phyloP scores from a whole-genome alignment of 2,888 invertebrate species.

The Drosophila maculinotata region DNA sequence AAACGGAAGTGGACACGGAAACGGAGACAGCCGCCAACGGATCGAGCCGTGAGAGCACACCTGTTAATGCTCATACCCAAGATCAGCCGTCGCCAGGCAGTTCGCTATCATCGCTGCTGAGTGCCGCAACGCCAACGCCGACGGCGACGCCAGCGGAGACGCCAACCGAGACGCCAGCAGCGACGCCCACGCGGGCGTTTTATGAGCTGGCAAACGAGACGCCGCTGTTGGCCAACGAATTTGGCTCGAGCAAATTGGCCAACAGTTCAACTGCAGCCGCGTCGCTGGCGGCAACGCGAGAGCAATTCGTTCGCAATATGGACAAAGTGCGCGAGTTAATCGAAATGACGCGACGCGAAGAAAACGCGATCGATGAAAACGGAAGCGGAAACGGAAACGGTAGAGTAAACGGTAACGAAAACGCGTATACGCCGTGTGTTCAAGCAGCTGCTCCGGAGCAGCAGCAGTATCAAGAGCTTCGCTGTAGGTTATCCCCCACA shows the following conservation, averaged over 20 bases:
- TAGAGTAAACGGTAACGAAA: background rate
- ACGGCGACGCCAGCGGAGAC: slow-evolving; percentile 32
- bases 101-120: slow-evolving; percentile 51
- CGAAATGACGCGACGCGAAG: slow-evolving; percentile 72
- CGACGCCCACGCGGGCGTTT: slow-evolving; percentile 43
- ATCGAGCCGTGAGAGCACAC: slow-evolving; percentile 80
- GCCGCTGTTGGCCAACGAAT: slow-evolving; percentile 40
- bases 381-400: slow-evolving; percentile 13
- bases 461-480: slow-evolving; percentile 19
- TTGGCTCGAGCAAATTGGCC: slow-evolving; percentile 49
- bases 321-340: slow-evolving; percentile 84
- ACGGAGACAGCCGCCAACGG: slow-evolving; percentile 18
- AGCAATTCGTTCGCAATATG: slow-evolving; percentile 78
- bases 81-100: slow-evolving; percentile 37
- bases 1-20: slow-evolving; percentile 65
- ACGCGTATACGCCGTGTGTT: slow-evolving; percentile 7
- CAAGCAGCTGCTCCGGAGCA: slow-evolving; percentile 15
- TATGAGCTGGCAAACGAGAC: slow-evolving; percentile 14
- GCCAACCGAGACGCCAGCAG: slow-evolving; percentile 8
- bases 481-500: slow-evolving; percentile 49
- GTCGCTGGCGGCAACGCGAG: slow-evolving; percentile 74
- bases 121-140: slow-evolving; percentile 47
- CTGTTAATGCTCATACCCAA: slow-evolving; percentile 68
- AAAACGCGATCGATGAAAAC: slow-evolving; percentile 11
- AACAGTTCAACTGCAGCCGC: slow-evolving; percentile 67